These are phyloP conservation scores for Diglossa brunneiventris DNA, from an alignment of 2,113 vertebrate species.

Conservation along the genomic window DNA sequence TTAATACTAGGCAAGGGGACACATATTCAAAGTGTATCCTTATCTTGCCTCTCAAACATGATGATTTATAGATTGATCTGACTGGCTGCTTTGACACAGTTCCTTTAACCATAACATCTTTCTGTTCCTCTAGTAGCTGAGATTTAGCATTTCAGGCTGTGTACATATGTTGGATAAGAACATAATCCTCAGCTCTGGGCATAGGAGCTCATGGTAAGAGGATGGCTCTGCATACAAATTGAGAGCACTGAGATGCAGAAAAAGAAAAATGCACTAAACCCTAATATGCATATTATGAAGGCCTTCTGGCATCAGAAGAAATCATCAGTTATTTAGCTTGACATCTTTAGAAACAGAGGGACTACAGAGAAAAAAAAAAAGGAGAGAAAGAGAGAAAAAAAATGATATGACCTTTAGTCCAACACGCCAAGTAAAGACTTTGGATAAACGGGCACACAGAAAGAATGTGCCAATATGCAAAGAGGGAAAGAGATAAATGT, in stretches of 20 bases:
- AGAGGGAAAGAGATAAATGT: not conserved
- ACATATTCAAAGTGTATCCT: not conserved
- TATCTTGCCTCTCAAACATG: not conserved
- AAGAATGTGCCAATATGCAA: not conserved
- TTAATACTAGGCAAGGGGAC: not conserved
- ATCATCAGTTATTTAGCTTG: conserved; percentile 10
- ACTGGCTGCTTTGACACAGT: conserved; percentile 13
- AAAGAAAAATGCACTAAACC: not conserved
- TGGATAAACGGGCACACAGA: not conserved
- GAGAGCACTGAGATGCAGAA: not conserved
- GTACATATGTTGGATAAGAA: conserved; percentile 60
- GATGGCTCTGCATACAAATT: conserved; percentile 54
- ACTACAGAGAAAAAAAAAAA: not conserved
- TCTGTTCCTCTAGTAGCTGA: conserved; percentile 18
- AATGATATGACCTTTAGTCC: not conserved
- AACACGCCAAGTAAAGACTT: not conserved
- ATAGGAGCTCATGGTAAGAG: conserved; percentile 12
- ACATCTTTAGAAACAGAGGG: conserved; percentile 17
- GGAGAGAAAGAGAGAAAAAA: not conserved
- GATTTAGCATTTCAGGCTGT: conserved; percentile 56
- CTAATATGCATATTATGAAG: conserved; percentile 31
- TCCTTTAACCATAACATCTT: conserved; percentile 33
- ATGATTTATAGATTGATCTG: not conserved
- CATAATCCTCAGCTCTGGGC: conserved; percentile 57
- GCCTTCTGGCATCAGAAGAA: conserved; percentile 22